phyloP scores from a whole-genome alignment of 2,797 vertebrate species.

The Manis pentadactyla region DNA sequence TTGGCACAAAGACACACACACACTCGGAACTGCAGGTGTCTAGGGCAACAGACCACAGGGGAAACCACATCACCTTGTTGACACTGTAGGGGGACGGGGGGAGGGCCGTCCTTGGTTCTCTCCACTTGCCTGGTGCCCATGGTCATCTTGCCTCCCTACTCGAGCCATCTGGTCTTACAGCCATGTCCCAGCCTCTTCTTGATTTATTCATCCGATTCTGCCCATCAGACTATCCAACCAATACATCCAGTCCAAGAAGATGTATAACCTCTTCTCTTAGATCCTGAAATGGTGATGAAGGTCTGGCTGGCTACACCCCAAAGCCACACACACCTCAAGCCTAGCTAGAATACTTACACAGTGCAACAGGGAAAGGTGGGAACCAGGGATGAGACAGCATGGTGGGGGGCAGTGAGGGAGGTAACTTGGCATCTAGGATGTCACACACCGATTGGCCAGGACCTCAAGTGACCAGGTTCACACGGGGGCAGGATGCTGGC shows the following conservation, averaged over 20 bases:
- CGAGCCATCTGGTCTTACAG: neutral
- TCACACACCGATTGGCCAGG: neutral
- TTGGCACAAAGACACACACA: neutral
- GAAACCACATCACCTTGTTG: conserved; percentile 81
- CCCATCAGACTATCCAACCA: no score
- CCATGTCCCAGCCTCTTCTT: neutral
- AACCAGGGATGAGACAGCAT: neutral
- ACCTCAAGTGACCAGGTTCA: neutral
- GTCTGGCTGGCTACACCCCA: neutral
- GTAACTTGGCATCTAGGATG: neutral
- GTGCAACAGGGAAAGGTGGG: neutral
- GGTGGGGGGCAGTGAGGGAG: neutral
- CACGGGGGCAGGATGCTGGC: neutral
- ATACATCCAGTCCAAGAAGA: neutral
- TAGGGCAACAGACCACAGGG: conserved; percentile 81
- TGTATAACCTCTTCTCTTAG: neutral
- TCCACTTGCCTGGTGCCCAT: neutral
- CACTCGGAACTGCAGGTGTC: conserved; percentile 79
- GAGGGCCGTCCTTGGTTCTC: conserved; percentile 17
- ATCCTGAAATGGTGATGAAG: neutral
- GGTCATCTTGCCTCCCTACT: neutral
- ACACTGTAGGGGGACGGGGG: conserved; percentile 34
- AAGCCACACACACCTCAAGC: neutral
- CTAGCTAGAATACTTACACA: neutral
- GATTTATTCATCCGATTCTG: neutral